A percentile compares a stretch with the other conserved stretches of the same genome.
Conservation (phyloP, 2,888 invertebrate species). For the Actias luna region DNA sequence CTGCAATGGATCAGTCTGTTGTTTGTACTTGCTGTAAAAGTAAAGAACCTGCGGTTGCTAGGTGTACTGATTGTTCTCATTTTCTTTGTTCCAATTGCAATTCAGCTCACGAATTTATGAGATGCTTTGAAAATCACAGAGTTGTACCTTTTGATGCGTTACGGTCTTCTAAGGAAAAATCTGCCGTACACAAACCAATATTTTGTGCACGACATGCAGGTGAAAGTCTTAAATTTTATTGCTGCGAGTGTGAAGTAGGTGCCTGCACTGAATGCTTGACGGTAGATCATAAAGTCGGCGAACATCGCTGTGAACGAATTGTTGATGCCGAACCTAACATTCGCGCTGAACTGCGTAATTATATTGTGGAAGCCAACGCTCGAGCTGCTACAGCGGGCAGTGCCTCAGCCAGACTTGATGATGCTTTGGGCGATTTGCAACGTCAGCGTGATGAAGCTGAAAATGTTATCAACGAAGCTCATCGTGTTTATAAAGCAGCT, state of each 20-base stretch:
- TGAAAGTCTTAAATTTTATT: slow-evolving; percentile 93
- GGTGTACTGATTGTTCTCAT: slow-evolving; percentile 97
- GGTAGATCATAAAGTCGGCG: slow-evolving; percentile 90
- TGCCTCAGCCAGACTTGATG: slow-evolving; percentile 88
- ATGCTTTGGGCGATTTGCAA: slow-evolving; percentile 92
- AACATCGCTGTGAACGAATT: slow-evolving; percentile 92
- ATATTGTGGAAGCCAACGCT: slow-evolving; percentile 88
- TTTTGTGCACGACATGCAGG: slow-evolving; percentile 91
- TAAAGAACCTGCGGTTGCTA: slow-evolving; percentile 95
- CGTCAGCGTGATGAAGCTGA: slow-evolving; percentile 93
- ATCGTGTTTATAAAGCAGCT: slow-evolving; percentile 89
- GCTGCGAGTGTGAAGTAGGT: slow-evolving; percentile 92
- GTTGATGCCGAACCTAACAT: slow-evolving; percentile 89
- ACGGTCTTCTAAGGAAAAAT: slow-evolving; percentile 88
- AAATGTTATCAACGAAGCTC: slow-evolving; percentile 90
- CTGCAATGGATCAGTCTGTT: slow-evolving; percentile 87
- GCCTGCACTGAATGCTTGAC: slow-evolving; percentile 94
- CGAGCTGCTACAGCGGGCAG: slow-evolving; percentile 89
- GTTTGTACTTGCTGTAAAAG: slow-evolving; percentile 98
- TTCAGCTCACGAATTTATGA: slow-evolving; percentile 97
- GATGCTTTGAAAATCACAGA: slow-evolving; percentile 97
- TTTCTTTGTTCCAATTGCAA: slow-evolving; percentile 97
- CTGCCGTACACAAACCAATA: slow-evolving; percentile 94
- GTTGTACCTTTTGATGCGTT: slow-evolving; percentile 94
- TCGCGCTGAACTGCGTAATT: slow-evolving; percentile 87